Evolutionary conservation across 1,140 invertebrate genomes (phyloP), one percentile per base, ranked within the genome.

Genomic region (Plectrocnemia conspersa): DNA sequence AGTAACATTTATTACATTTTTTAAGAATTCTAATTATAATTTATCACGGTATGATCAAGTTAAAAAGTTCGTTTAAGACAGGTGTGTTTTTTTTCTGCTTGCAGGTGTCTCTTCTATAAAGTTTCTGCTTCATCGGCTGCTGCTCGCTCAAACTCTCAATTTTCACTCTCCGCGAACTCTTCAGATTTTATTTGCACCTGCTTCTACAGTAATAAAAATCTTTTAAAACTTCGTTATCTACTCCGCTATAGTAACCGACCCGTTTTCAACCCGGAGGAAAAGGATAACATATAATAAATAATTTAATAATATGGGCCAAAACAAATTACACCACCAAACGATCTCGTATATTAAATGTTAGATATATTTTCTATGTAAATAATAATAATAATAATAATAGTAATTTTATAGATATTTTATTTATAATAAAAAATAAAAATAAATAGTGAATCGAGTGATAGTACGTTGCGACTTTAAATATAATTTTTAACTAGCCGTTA

Each of bases 81-180:
- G n/a, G n/a, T n/a, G 15, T 38, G 23, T 35, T 24, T 3, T 50
- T 50, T 50, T 33, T 50, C n/a, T 24, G 1, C 24, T 50, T 38
- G 18, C 47, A 50, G 47, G 47, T 50, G 47, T 50, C 47, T 35
- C 21, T 50, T 38, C 33, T 50, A 38, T 35, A 23, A 35, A 50
- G 47, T 50, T 50, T 50, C 47, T 15, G 33, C 25, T 50, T 22
- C n/a, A 15, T 24, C 47, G 22, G 47, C 33, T 27, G 27, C 15
- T 11, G 19, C 18, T 50, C 47, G 47, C 47, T 15, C 38, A 35
- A 50, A 45, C 42, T 21, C 33, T 50, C 47, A 18, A 24, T 38
- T 38, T 35, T 50, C 21, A 32, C 32, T 35, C 29, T 19, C 32
- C 10, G 5, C 13, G 21, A 38, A 50, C 47, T 50, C 32, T 50